Evolutionary conservation across 2,113 vertebrate species (phyloP).

Genomic region (Heterotis niloticus): DNA sequence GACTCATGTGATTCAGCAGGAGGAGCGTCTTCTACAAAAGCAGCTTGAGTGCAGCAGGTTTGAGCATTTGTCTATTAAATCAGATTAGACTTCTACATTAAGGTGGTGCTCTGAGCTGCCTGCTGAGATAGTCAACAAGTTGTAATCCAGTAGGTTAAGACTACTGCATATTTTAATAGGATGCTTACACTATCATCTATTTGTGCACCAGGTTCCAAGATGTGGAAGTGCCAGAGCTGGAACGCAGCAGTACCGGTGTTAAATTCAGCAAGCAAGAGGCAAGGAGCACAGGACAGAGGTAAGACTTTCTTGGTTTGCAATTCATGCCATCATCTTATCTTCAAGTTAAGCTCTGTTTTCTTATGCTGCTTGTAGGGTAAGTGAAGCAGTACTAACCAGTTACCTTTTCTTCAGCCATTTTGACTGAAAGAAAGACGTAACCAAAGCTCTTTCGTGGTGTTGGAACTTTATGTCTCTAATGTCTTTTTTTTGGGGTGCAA

Average conservation of each 20-base stretch:
- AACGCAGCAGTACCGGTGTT: conserved; percentile 30
- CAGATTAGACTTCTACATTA: not conserved
- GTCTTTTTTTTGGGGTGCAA: no score
- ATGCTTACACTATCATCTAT: no score
- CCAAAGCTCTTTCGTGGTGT: not conserved
- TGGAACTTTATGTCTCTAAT: no score
- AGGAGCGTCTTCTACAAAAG: conserved; percentile 76
- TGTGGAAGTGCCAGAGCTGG: conserved; percentile 37
- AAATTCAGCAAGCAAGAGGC: conserved; percentile 20
- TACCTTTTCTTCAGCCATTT: not conserved
- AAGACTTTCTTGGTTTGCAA: not conserved
- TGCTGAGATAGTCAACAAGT: no score
- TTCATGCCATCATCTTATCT: not conserved
- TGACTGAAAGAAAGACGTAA: not conserved
- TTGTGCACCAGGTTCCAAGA: conserved; percentile 45
- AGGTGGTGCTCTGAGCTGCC: no score
- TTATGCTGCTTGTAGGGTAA: not conserved
- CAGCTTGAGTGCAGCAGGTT: conserved; percentile 71
- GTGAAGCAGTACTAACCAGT: not conserved
- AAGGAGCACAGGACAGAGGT: not conserved
- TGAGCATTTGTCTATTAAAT: not conserved
- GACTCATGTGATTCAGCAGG: conserved; percentile 76
- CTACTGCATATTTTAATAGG: no score
- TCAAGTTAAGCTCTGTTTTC: not conserved
- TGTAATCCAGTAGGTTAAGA: no score